Evolutionary conservation across 2,888 invertebrate species (phyloP), one percentile per base, ranked within the genome.

Genomic region (Caenorhabditis wallacei): DNA sequence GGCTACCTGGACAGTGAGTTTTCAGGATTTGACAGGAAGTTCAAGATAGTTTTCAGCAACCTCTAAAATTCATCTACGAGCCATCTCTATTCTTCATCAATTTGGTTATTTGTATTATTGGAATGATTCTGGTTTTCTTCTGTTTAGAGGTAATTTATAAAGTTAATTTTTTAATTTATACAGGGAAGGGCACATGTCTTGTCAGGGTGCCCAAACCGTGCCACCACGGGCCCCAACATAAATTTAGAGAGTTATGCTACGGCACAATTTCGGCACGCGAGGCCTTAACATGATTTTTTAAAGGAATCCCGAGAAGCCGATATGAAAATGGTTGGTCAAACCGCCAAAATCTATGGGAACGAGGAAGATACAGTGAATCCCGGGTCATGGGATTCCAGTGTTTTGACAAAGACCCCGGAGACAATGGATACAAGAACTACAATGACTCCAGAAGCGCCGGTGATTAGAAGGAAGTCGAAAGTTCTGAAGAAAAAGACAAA

Each of bases 11-110:
- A 69, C 79, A 24, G 83, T 80, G 11, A 59, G 64, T 53, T 57
- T 16, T 22, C 0, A 22, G 11, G 24, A 11, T 30, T 22, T 53
- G 22, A 5, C 16, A 10, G n/a, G 2, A 26, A 20, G 26, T 35
- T 35, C 11, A 24, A 16, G 7, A 53, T 30, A 5, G 8, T 5
- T 53, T 78, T 82, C 43, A 82, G 82, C 72, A 72, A 51, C 48
- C 35, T 0, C 35, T 82, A 30, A 82, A 82, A 35, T 82, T 48
- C 40, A 37, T 30, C 8, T 78, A 82, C 35, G 82, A 82, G 22
- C 82, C 82, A 13, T 51, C 66, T 10, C 30, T 82, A 10, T 82
- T 82, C 46, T 69, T 71, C 43, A 74, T 82, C 56, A 82, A 82
- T 66, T 20, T 82, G 24, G 30, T 51, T 2, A 7, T 78, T 16